phyloP scores from a whole-genome alignment of 2,888 invertebrate species.

The Polydrusus pterygomalis region DNA sequence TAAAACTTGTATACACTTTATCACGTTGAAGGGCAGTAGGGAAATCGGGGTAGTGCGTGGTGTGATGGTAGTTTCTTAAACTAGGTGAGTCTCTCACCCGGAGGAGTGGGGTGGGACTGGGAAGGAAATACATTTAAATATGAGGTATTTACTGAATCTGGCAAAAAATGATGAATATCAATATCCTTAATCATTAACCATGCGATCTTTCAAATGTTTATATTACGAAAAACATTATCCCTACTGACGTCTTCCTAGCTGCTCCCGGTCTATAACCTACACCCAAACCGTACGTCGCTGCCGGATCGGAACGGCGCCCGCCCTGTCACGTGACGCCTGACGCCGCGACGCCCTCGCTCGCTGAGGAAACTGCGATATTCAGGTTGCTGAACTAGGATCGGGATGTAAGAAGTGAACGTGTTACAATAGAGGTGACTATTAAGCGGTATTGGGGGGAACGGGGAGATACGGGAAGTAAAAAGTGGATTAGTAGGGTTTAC shows the following conservation, averaged over 20 bases:
- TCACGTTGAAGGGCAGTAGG: too few relatives aligned
- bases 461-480: conserved; percentile 15
- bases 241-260: too few relatives aligned
- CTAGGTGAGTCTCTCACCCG: too few relatives aligned
- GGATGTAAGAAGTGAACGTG: conserved; percentile 36
- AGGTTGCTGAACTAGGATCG: conserved; percentile 40
- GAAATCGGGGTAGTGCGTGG: too few relatives aligned
- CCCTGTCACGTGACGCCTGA: conserved; percentile 44
- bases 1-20: too few relatives aligned
- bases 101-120: too few relatives aligned
- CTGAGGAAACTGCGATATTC: conserved; percentile 30
- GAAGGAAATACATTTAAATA: not conserved
- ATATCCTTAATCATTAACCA: not conserved
- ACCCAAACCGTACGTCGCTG: conserved; percentile 31
- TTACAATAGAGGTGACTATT: conserved; percentile 27
- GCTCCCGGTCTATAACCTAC: conserved; percentile 29
- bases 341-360: conserved; percentile 39
- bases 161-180: too few relatives aligned
- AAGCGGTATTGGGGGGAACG: conserved; percentile 15
- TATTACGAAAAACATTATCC: too few relatives aligned
- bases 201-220: too few relatives aligned
- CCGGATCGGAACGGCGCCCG: conserved; percentile 36
- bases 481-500: conserved; percentile 34
- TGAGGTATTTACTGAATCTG: not conserved
- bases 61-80: too few relatives aligned